A percentile compares a stretch with the other conserved stretches of the same genome.
phyloP scores from a whole-genome alignment of 2,797 vertebrate species.

The Silurus aristotelis region DNA sequence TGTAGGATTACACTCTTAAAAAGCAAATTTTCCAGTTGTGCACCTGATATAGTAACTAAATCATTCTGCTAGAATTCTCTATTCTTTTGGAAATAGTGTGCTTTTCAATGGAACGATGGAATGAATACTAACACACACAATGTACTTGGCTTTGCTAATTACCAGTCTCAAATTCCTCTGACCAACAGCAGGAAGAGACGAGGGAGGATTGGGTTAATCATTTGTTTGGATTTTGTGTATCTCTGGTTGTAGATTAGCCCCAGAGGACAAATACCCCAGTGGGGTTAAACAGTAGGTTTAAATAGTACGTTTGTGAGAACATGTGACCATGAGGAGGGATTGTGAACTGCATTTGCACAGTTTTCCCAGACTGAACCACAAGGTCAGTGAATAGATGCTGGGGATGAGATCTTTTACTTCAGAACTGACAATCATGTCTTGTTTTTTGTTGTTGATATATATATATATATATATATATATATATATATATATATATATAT shows the following conservation, averaged over 20 bases:
- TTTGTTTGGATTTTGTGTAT: conserved; percentile 56
- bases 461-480: not conserved
- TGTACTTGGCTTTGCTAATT: conserved; percentile 19
- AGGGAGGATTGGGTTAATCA: conserved; percentile 54
- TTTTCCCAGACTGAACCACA: conserved; percentile 46
- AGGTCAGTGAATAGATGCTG: not conserved
- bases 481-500: not conserved
- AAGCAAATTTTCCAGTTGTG: not conserved
- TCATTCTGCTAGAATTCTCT: not conserved
- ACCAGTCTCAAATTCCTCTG: conserved; percentile 26
- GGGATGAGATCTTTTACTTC: not conserved
- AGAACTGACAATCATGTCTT: not conserved
- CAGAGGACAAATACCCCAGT: conserved; percentile 45
- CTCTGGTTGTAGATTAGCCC: conserved; percentile 51
- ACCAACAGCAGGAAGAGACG: conserved; percentile 33
- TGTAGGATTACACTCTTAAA: not conserved
- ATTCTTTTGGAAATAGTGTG: not conserved
- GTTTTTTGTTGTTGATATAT: not conserved
- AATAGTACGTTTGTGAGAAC: conserved; percentile 31
- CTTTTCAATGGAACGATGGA: not conserved
- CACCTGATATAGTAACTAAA: not conserved
- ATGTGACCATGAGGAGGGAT: conserved; percentile 29
- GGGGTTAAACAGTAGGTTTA: conserved; percentile 27
- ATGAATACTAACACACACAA: conserved; percentile 5
- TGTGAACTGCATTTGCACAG: conserved; percentile 39